Evolutionary conservation across 2,797 vertebrate genomes (phyloP).

Genomic region (Galagoides demidoff): DNA sequence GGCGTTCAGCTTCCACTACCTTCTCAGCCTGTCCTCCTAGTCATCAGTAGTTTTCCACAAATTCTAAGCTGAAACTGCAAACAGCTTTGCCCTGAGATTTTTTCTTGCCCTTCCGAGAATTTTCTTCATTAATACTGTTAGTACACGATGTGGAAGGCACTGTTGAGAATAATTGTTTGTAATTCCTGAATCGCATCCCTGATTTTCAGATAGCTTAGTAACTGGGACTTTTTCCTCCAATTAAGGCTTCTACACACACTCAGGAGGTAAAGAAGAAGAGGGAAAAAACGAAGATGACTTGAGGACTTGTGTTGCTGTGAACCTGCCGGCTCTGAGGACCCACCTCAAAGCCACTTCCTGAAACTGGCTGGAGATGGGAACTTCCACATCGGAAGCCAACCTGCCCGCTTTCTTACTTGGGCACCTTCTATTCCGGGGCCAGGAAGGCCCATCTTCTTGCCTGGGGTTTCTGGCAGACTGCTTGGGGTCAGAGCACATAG

Average conservation of each 20-base stretch:
- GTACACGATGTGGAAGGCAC: background rate
- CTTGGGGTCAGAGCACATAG: background rate
- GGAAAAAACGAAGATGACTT: background rate
- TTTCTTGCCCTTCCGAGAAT: conserved; percentile 26
- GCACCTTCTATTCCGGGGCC: background rate
- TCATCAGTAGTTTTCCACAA: background rate
- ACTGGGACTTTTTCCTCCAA: background rate
- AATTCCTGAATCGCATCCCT: background rate
- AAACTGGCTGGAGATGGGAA: background rate
- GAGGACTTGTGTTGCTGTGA: background rate
- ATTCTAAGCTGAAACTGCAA: background rate
- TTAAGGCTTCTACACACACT: background rate
- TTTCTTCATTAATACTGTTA: background rate
- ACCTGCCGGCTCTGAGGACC: background rate
- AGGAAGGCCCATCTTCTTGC: background rate
- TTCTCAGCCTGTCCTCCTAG: background rate
- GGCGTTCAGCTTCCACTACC: background rate
- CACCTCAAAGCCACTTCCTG: background rate
- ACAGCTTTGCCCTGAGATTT: background rate
- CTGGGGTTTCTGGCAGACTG: background rate
- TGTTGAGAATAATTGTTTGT: background rate
- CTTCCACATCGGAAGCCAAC: background rate
- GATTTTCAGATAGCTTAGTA: conserved; percentile 22
- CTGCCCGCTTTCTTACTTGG: background rate
- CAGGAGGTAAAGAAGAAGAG: background rate